These are phyloP conservation scores for Camponotus pennsylvanicus DNA, from an alignment of 1,140 invertebrate species.

Conservation along the genomic window DNA sequence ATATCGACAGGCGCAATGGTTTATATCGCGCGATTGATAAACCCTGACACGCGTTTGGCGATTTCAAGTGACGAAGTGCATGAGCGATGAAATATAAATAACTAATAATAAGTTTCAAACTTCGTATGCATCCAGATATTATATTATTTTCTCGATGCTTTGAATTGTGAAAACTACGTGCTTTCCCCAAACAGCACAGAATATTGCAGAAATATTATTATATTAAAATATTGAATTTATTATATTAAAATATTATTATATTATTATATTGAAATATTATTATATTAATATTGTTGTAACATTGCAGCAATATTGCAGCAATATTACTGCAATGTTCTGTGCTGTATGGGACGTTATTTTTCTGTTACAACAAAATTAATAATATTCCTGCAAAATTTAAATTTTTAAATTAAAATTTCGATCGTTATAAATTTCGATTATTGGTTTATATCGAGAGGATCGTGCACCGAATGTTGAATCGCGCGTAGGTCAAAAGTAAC, in stretches of 20 bases:
- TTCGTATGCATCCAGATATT: too few relatives aligned
- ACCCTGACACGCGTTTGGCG: slow-evolving; percentile 42
- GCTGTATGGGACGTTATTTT: too few relatives aligned
- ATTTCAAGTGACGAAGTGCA: slow-evolving; percentile 32
- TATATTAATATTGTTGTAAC: too few relatives aligned
- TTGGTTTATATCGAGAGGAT: background rate
- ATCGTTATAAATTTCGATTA: background rate
- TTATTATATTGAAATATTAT: too few relatives aligned
- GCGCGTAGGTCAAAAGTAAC: slow-evolving; percentile 55
- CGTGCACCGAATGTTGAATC: slow-evolving; percentile 38
- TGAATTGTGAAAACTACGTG: background rate
- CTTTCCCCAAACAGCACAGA: background rate
- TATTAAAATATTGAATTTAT: too few relatives aligned
- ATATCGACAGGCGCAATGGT: slow-evolving; percentile 27
- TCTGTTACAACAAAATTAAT: too few relatives aligned
- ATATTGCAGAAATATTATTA: too few relatives aligned
- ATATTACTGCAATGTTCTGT: too few relatives aligned
- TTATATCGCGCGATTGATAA: slow-evolving; percentile 56
- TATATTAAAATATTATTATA: too few relatives aligned
- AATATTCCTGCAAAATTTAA: too few relatives aligned
- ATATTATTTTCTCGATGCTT: background rate
- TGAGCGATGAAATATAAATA: slow-evolving; percentile 2
- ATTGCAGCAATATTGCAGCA: too few relatives aligned
- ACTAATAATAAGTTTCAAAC: background rate
- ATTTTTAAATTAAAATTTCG: background rate